Conservation (phyloP, 2,888 invertebrate genomes). For the Drosophila hamatofila region DNA sequence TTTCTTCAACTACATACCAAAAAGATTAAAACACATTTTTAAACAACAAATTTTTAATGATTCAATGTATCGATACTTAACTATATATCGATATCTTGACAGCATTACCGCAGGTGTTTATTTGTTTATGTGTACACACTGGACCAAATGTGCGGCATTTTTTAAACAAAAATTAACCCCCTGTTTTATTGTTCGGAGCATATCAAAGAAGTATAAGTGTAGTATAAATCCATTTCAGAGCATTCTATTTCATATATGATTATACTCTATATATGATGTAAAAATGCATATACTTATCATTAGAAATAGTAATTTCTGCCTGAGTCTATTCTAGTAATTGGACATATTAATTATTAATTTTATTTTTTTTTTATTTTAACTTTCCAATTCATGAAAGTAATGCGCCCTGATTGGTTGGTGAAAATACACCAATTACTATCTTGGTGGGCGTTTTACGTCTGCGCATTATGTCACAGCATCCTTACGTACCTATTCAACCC, state of each 20-base stretch:
- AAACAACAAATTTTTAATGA: neutral
- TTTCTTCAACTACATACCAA: neutral
- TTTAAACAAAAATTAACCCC: constrained; percentile 1
- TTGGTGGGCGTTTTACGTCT: constrained; percentile 66
- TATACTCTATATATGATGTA: neutral
- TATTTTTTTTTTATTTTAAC: too few relatives aligned
- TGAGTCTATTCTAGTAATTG: neutral
- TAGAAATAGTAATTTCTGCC: neutral
- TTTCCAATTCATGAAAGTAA: neutral
- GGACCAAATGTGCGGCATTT: neutral
- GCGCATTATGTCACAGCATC: constrained; percentile 70
- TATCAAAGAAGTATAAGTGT: neutral
- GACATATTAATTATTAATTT: neutral
- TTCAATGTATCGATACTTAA: constrained; percentile 4
- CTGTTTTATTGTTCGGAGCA: too few relatives aligned
- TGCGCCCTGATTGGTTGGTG: constrained; percentile 36
- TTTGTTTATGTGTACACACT: constrained; percentile 25
- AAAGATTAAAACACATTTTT: neutral
- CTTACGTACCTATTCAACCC: constrained; percentile 50
- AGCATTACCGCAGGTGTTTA: neutral
- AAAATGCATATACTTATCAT: neutral
- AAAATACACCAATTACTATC: constrained; percentile 52
- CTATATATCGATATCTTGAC: constrained; percentile 5
- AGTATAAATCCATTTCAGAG: neutral
- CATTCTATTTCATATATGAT: neutral